phyloP scores from a whole-genome alignment of 1,140 invertebrate genomes.

The Cydia fagiglandana region DNA sequence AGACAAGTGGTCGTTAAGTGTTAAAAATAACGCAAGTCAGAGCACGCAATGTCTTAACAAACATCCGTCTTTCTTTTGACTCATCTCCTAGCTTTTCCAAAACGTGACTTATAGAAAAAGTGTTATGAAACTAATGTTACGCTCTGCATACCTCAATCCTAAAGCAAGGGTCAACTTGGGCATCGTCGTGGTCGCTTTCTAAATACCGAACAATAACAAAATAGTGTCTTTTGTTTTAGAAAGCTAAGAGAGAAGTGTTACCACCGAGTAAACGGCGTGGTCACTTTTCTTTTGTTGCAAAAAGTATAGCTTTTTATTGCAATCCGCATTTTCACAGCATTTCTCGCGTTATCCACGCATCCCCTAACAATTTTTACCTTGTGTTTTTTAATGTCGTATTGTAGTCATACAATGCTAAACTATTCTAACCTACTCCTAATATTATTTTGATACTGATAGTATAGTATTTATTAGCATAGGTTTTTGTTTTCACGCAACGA shows the following conservation, averaged over 20 bases:
- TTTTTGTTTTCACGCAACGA: no score
- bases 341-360: not conserved
- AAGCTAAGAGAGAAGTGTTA: not conserved
- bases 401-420: not conserved
- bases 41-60: slow-evolving; percentile 41
- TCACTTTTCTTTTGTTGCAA: not conserved
- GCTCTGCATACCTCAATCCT: not conserved
- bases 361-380: not conserved
- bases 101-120: not conserved
- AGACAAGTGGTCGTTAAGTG: not conserved
- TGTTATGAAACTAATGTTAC: not conserved
- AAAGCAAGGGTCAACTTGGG: slow-evolving; percentile 2
- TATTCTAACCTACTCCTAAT: no score
- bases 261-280: not conserved
- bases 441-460: no score
- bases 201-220: not conserved
- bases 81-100: not conserved
- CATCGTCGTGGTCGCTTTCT: slow-evolving; percentile 15
- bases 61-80: slow-evolving; percentile 44
- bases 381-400: not conserved
- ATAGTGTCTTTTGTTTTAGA: slow-evolving; percentile 20
- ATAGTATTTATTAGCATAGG: no score
- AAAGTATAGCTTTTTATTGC: not conserved
- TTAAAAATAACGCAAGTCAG: slow-evolving; percentile 24
- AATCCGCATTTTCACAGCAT: not conserved